These are phyloP conservation scores for Cyclophora albipunctata DNA, from an alignment of 2,888 invertebrate genomes.

Conservation along the genomic window DNA sequence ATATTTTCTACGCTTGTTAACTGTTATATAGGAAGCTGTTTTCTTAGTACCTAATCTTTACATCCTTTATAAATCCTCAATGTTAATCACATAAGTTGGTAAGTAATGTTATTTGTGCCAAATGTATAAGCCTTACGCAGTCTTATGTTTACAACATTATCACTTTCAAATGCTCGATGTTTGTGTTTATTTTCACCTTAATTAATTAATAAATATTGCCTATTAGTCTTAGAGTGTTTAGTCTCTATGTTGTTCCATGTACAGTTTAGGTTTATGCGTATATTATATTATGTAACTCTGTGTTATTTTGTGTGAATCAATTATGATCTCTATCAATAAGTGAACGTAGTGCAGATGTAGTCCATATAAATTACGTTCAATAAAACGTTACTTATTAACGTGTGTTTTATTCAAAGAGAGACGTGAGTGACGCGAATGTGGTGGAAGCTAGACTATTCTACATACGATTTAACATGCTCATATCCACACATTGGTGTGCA, in stretches of 20 bases:
- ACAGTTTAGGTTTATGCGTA: slow-evolving; percentile 35
- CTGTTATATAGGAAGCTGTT: slow-evolving; percentile 26
- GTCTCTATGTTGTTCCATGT: slow-evolving; percentile 36
- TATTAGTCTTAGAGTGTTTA: slow-evolving; percentile 27
- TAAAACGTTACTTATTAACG: slow-evolving; percentile 63
- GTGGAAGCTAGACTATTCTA: too few species aligned
- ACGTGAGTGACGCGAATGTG: too few species aligned
- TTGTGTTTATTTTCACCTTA: neutral
- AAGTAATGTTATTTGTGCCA: slow-evolving; percentile 15
- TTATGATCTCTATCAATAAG: slow-evolving; percentile 47
- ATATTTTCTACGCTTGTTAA: slow-evolving; percentile 48
- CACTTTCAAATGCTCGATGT: neutral
- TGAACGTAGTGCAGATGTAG: slow-evolving; percentile 56
- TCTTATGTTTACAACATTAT: neutral
- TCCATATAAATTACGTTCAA: slow-evolving; percentile 69
- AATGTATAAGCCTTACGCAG: slow-evolving; percentile 12
- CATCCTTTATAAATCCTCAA: slow-evolving; percentile 3
- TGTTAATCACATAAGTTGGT: slow-evolving; percentile 12
- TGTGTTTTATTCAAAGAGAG: slow-evolving; percentile 26
- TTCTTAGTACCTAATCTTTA: slow-evolving; percentile 9
- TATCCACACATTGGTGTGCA: too few species aligned
- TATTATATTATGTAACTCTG: slow-evolving; percentile 17
- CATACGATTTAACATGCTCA: too few species aligned
- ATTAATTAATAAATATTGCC: slow-evolving; percentile 14
- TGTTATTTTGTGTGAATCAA: slow-evolving; percentile 39